Conservation (phyloP, 2,797 vertebrate genomes). For the Neosilurus mollespiculum region DNA sequence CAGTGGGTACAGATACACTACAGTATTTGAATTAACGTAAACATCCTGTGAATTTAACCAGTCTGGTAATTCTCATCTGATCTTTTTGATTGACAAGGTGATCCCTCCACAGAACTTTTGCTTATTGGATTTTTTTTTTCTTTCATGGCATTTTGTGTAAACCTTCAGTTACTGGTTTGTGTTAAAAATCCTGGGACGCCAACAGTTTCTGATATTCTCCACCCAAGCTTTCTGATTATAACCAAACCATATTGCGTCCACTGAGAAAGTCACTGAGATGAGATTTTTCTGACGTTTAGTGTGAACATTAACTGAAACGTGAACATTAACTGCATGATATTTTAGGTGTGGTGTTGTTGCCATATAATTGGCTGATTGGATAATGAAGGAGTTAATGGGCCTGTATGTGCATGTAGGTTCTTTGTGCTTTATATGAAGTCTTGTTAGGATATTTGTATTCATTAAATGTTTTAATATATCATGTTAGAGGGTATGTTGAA, state of each 20-base stretch:
- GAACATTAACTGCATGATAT: neutral
- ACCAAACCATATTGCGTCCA: neutral
- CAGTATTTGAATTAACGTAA: too few relatives aligned
- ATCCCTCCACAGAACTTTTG: too few relatives aligned
- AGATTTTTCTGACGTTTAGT: neutral
- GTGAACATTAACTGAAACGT: neutral
- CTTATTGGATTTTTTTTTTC: too few relatives aligned
- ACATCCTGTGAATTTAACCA: too few relatives aligned
- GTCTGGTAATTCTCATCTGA: too few relatives aligned
- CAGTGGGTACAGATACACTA: too few relatives aligned
- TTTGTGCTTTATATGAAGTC: neutral
- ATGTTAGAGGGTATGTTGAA: neutral
- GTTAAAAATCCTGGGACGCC: too few relatives aligned
- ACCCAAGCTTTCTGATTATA: too few relatives aligned
- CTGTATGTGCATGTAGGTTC: neutral
- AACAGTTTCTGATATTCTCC: too few relatives aligned
- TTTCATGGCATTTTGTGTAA: too few relatives aligned
- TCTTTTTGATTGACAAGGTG: too few relatives aligned
- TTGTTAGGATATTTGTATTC: neutral
- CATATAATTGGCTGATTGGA: neutral
- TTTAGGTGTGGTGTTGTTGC: neutral
- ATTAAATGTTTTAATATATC: neutral
- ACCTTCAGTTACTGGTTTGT: too few relatives aligned
- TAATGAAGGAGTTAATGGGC: neutral
- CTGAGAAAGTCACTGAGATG: neutral